Percentiles rank a stretch among this genome's conserved stretches.
phyloP scores from a whole-genome alignment of 2,888 invertebrate species.

The Philaethria dido region DNA sequence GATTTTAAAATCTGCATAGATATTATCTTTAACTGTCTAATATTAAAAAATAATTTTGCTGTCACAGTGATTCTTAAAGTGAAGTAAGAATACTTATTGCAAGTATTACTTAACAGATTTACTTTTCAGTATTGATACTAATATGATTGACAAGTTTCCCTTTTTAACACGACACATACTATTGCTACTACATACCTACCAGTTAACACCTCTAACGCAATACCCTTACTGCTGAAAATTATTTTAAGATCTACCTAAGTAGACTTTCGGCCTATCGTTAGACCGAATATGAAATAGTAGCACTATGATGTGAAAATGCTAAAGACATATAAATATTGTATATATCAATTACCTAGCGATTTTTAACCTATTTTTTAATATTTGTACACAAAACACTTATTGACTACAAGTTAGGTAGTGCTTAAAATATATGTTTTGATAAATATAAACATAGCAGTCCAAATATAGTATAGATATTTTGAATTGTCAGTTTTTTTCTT shows the following conservation, averaged over 20 bases:
- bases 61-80: conserved; percentile 1
- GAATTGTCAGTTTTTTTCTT: no score
- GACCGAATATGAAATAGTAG: not conserved
- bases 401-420: no score
- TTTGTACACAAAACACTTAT: no score
- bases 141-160: conserved; percentile 75
- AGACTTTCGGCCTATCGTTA: not conserved
- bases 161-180: conserved; percentile 74
- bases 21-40: no score
- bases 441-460: no score
- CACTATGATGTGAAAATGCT: not conserved
- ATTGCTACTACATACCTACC: conserved; percentile 54
- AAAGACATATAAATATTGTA: not conserved
- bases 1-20: no score
- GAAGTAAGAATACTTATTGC: conserved; percentile 13
- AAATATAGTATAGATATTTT: no score
- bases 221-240: conserved; percentile 5
- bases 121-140: conserved; percentile 45
- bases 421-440: no score
- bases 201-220: conserved; percentile 32
- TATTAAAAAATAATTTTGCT: no score
- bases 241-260: not conserved
- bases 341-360: not conserved
- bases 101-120: conserved; percentile 57
- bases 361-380: not conserved